Percentiles rank a stretch among this genome's conserved stretches.
Conservation (phyloP, 2,888 invertebrate species). For the Eubasilissa splendida region DNA sequence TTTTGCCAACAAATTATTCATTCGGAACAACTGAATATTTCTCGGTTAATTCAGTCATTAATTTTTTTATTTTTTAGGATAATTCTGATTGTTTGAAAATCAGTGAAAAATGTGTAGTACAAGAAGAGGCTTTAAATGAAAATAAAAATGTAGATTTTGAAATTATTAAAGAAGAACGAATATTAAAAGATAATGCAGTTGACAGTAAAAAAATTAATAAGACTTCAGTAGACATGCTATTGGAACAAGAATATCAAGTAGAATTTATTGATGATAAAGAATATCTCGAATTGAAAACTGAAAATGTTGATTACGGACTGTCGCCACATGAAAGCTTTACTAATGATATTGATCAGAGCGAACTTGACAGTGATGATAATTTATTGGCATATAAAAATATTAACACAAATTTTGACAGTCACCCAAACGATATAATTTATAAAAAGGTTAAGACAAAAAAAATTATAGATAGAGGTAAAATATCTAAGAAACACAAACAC, state of each 20-base stretch:
- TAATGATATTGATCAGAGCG: background rate
- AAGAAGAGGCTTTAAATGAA: background rate
- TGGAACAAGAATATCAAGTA: background rate
- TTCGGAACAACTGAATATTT: too few relatives aligned
- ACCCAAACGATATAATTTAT: background rate
- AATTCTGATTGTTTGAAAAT: too few relatives aligned
- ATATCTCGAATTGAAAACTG: constrained; percentile 11
- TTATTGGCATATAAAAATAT: background rate
- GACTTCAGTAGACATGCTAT: background rate
- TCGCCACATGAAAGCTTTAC: background rate
- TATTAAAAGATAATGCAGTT: background rate
- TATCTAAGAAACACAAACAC: constrained; percentile 4
- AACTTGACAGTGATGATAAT: constrained; percentile 12
- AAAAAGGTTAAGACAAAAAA: constrained; percentile 1
- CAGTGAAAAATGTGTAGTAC: background rate
- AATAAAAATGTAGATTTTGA: background rate
- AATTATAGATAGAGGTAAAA: background rate
- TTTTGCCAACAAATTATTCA: too few relatives aligned
- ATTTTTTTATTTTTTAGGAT: too few relatives aligned
- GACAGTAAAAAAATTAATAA: background rate
- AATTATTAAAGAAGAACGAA: constrained; percentile 1
- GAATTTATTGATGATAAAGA: constrained; percentile 20
- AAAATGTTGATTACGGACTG: background rate
- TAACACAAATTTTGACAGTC: background rate
- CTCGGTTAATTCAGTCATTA: too few relatives aligned